Evolutionary conservation across 2,113 vertebrate species (phyloP).

Genomic region (Stegostoma tigrinum): DNA sequence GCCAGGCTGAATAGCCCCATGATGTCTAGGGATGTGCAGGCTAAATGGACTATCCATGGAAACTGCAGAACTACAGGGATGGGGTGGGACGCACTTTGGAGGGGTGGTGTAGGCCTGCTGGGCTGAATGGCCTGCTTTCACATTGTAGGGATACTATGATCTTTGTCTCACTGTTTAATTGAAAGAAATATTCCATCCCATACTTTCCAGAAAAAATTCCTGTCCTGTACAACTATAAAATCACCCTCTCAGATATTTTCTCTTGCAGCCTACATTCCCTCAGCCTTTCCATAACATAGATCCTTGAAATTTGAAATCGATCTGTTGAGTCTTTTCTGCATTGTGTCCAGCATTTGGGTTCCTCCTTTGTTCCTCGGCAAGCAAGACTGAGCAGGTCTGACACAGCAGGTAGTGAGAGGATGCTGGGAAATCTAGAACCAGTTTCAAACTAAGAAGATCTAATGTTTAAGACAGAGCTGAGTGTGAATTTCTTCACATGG

Average conservation of each 20-base stretch:
- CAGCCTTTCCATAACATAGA: not conserved
- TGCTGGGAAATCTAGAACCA: not conserved
- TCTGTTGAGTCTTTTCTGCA: not conserved
- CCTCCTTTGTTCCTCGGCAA: not conserved
- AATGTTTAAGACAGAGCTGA: too few relatives aligned
- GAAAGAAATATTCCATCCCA: not conserved
- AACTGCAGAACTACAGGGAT: too few relatives aligned
- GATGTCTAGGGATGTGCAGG: too few relatives aligned
- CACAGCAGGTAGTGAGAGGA: too few relatives aligned
- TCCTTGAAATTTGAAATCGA: not conserved
- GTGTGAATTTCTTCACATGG: not conserved
- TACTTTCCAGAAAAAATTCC: not conserved
- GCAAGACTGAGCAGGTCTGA: not conserved
- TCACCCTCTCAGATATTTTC: not conserved
- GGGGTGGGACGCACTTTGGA: too few relatives aligned
- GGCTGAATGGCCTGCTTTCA: too few relatives aligned
- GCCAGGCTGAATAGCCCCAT: too few relatives aligned
- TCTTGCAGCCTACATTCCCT: not conserved
- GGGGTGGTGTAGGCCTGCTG: too few relatives aligned
- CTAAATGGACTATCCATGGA: too few relatives aligned
- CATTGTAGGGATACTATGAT: too few relatives aligned
- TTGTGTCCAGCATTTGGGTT: not conserved
- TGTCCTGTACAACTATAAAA: not conserved
- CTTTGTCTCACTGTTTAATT: not conserved
- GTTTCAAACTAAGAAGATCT: too few relatives aligned